phyloP scores from a whole-genome alignment of 2,797 vertebrate species.

The Orestias chungarensis region DNA sequence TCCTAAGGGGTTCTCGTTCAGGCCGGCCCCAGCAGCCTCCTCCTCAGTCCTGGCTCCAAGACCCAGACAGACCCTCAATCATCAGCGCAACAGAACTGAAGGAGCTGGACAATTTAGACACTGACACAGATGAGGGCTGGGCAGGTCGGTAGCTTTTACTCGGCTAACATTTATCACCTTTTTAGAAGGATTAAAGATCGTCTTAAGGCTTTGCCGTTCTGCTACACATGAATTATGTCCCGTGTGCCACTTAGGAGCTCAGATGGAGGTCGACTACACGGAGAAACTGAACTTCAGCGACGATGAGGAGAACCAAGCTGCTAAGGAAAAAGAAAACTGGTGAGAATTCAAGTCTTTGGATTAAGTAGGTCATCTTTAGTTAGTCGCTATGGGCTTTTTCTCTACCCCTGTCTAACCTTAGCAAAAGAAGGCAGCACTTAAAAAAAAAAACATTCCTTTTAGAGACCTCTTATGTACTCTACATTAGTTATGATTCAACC shows the following conservation, averaged over 20 bases:
- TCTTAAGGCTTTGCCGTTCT: neutral
- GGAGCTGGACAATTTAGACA: slow-evolving; percentile 96
- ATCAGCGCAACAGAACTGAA: slow-evolving; percentile 97
- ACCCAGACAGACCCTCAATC: slow-evolving; percentile 94
- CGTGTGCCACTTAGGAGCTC: slow-evolving; percentile 84
- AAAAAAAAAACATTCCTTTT: neutral
- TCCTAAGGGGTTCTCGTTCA: slow-evolving; percentile 81
- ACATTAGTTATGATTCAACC: neutral
- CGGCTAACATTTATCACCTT: neutral
- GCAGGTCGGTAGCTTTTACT: slow-evolving; percentile 83
- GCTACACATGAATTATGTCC: neutral
- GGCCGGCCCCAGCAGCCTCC: slow-evolving; percentile 76
- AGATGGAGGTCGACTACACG: slow-evolving; percentile 98
- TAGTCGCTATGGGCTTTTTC: neutral
- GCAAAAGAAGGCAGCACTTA: neutral
- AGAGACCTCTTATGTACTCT: neutral
- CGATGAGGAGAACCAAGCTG: slow-evolving; percentile 93
- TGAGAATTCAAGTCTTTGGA: slow-evolving; percentile 59
- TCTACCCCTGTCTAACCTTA: neutral
- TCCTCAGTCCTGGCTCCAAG: slow-evolving; percentile 87
- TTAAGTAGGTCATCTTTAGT: neutral
- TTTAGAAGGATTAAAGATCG: neutral
- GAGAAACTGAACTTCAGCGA: slow-evolving; percentile 99
- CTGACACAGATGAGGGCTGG: slow-evolving; percentile 97
- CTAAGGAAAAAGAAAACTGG: slow-evolving; percentile 92